phyloP scores from a whole-genome alignment of 1,140 invertebrate species.

The Arion vulgaris region DNA sequence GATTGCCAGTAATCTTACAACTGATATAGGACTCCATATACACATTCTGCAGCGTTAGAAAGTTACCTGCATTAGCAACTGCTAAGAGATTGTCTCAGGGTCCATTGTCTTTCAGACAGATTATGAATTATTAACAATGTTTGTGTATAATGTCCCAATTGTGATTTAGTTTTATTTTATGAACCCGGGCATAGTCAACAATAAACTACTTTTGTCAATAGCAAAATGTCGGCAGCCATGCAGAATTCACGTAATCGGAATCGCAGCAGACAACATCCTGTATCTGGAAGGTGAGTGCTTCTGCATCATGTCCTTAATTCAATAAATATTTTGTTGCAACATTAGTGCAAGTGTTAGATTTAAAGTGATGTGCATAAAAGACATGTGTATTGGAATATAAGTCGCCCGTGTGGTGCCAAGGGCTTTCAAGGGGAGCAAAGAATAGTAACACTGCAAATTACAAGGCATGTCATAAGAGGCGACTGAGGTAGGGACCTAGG shows the following conservation, averaged over 20 bases:
- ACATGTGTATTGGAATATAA: not conserved
- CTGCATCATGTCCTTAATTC: no score
- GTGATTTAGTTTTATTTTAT: not conserved
- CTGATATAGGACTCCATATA: not conserved
- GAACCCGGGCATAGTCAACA: not conserved
- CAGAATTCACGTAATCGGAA: not conserved
- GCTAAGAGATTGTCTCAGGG: not conserved
- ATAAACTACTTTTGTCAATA: not conserved
- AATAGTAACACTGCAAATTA: no score
- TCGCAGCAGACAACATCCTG: constrained; percentile 1
- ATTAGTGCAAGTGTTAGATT: not conserved
- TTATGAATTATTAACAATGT: not conserved
- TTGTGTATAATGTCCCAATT: not conserved
- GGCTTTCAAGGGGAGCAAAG: no score
- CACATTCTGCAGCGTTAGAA: not conserved
- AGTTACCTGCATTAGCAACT: not conserved
- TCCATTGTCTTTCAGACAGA: constrained; percentile 10
- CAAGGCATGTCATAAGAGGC: no score
- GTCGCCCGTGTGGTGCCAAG: no score
- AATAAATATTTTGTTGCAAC: no score
- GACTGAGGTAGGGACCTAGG: no score
- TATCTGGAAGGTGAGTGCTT: not conserved
- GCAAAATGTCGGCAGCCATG: not conserved
- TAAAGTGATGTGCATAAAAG: not conserved
- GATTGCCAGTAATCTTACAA: not conserved